phyloP scores from a whole-genome alignment of 1,140 invertebrate genomes.

The Drosophila hydei region DNA sequence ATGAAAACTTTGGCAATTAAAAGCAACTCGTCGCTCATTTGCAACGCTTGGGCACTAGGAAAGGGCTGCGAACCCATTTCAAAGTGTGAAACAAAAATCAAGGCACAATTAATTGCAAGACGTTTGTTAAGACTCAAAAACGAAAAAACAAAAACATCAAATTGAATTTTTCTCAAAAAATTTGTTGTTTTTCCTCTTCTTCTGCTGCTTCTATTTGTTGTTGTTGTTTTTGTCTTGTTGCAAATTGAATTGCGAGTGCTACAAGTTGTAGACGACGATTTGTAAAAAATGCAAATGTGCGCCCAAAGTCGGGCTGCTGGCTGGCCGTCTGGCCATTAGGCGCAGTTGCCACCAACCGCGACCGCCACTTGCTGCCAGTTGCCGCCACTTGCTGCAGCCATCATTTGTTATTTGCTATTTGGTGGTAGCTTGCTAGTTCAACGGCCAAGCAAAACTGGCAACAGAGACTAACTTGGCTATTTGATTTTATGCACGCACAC shows the following conservation, averaged over 20 bases:
- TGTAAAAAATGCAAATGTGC: constrained; percentile 50
- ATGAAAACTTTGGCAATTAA: constrained; percentile 76
- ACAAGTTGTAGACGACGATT: constrained; percentile 53
- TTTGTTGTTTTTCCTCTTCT: constrained; percentile 15
- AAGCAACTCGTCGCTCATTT: constrained; percentile 50
- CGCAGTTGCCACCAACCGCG: constrained; percentile 47
- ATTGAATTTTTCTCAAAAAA: constrained; percentile 46
- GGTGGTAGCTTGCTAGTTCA: constrained; percentile 19
- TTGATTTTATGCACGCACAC: constrained; percentile 13
- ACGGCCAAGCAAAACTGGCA: constrained; percentile 15
- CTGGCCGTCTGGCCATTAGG: constrained; percentile 37
- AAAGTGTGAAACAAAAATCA: constrained; percentile 78
- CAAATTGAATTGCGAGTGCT: constrained; percentile 51
- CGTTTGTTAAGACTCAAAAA: constrained; percentile 55
- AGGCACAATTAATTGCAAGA: constrained; percentile 78
- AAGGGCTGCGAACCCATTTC: constrained; percentile 48
- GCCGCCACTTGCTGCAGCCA: constrained; percentile 37
- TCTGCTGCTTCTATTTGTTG: not conserved
- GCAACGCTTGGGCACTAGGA: constrained; percentile 36
- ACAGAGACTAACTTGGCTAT: constrained; percentile 23
- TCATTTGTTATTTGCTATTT: constrained; percentile 51
- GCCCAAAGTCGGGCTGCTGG: constrained; percentile 5
- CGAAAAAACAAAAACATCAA: constrained; percentile 52
- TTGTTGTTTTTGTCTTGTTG: constrained; percentile 24
- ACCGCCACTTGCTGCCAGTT: constrained; percentile 18